Evolutionary conservation across 2,113 vertebrate genomes (phyloP).

Genomic region (Tyto alba): DNA sequence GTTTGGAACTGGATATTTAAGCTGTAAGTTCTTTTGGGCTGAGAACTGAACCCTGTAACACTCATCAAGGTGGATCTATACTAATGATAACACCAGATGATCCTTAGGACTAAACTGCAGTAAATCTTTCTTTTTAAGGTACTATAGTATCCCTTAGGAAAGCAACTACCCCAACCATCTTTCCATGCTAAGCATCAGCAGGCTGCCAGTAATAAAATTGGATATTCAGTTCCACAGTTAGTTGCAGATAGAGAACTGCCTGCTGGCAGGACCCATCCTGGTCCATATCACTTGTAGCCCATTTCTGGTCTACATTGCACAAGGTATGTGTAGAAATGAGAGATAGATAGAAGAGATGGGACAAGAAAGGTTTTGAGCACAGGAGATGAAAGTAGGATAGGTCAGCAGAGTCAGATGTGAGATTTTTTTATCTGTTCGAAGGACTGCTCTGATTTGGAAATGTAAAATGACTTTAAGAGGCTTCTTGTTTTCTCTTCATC

Average conservation of each 20-base stretch:
- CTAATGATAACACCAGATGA: conserved; percentile 3
- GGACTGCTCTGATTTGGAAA: not conserved
- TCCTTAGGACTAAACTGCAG: not conserved
- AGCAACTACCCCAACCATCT: not conserved
- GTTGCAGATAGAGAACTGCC: not conserved
- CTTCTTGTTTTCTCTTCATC: not conserved
- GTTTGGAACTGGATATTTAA: not conserved
- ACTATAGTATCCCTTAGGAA: conserved; percentile 6
- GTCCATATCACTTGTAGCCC: not conserved
- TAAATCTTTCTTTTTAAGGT: not conserved
- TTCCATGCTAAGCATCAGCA: not conserved
- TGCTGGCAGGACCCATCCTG: not conserved
- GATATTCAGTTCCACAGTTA: not conserved
- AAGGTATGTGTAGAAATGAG: not conserved
- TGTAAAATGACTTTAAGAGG: not conserved
- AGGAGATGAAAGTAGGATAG: not conserved
- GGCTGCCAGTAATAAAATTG: not conserved
- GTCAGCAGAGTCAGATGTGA: not conserved
- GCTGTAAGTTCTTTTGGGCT: not conserved
- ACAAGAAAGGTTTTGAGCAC: not conserved
- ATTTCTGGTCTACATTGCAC: not conserved
- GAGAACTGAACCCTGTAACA: not conserved
- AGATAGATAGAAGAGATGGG: not conserved
- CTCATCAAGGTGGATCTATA: not conserved
- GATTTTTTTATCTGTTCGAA: not conserved